phyloP scores from a whole-genome alignment of 2,797 vertebrate genomes.

The Lepus townsendii region DNA sequence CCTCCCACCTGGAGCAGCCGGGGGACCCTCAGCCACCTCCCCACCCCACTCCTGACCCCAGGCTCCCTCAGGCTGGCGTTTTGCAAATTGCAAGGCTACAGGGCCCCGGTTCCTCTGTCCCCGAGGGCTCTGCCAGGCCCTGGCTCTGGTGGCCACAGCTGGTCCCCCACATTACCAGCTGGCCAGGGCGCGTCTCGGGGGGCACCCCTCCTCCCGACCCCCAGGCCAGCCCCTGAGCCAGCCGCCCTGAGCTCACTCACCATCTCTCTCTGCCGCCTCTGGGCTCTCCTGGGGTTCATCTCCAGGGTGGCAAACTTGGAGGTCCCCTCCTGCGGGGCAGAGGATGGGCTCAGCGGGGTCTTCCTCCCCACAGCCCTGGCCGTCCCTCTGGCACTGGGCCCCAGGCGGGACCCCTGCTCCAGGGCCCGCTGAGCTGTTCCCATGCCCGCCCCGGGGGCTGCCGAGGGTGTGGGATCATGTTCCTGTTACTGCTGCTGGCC shows the following conservation, averaged over 20 bases:
- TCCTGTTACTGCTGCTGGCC: fast-evolving
- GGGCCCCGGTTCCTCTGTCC: too few relatives aligned
- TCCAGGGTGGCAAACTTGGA: slow-evolving; percentile 98
- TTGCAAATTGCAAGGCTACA: neutral
- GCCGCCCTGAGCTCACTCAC: slow-evolving; percentile 86
- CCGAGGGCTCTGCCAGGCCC: neutral
- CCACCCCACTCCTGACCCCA: neutral
- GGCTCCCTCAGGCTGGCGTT: neutral
- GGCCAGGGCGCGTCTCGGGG: neutral
- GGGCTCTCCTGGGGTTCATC: slow-evolving; percentile 94
- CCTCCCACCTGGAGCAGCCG: neutral
- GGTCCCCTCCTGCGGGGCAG: slow-evolving; percentile 93
- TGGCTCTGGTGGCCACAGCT: neutral
- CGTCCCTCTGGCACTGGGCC: too few relatives aligned
- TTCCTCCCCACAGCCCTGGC: fast-evolving
- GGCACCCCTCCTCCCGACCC: too few relatives aligned
- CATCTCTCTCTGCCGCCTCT: slow-evolving; percentile 95
- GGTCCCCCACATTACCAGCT: neutral
- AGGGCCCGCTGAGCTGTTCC: too few relatives aligned
- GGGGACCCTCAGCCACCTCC: fast-evolving
- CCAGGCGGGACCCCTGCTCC: neutral
- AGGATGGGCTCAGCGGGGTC: neutral
- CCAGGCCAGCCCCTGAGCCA: neutral
- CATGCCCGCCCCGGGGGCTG: neutral
- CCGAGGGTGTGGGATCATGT: fast-evolving